phyloP scores from a whole-genome alignment of 2,888 invertebrate species.

The Scaptomyza polygonia region DNA sequence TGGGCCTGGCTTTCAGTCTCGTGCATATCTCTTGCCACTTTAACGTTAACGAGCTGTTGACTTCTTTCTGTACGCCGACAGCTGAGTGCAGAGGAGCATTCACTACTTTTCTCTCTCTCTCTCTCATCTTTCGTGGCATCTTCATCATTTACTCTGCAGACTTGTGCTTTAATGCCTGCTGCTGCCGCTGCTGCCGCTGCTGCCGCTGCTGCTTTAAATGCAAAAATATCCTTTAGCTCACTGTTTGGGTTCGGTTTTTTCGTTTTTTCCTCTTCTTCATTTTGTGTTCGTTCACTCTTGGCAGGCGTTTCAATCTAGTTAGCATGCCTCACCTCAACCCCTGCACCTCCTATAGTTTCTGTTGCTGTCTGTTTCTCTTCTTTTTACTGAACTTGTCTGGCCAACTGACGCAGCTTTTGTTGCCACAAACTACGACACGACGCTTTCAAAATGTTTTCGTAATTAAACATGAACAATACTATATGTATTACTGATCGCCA shows the following conservation, averaged over 20 bases:
- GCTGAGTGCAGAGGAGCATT: slow-evolving; percentile 59
- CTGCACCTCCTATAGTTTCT: not conserved
- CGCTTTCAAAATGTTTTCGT: slow-evolving; percentile 53
- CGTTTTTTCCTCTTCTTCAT: not conserved
- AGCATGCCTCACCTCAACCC: slow-evolving; percentile 32
- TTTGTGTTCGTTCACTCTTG: slow-evolving; percentile 4
- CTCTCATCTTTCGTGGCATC: slow-evolving; percentile 36
- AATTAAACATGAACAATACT: slow-evolving; percentile 68
- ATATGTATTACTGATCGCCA: slow-evolving; percentile 53
- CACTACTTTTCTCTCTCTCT: slow-evolving; percentile 9
- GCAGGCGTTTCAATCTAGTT: slow-evolving; percentile 63
- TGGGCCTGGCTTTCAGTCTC: slow-evolving; percentile 42
- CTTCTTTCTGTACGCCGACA: slow-evolving; percentile 75
- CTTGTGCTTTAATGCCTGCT: slow-evolving; percentile 30
- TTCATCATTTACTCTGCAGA: slow-evolving; percentile 51
- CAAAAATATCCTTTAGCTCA: slow-evolving; percentile 42
- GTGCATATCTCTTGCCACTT: slow-evolving; percentile 78
- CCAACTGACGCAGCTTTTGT: slow-evolving; percentile 32
- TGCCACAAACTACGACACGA: slow-evolving; percentile 22
- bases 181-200: slow-evolving; percentile 3
- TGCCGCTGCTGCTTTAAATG: slow-evolving; percentile 23
- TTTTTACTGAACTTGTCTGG: slow-evolving; percentile 25
- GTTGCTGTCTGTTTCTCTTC: slow-evolving; percentile 2
- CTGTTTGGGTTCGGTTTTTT: slow-evolving; percentile 11
- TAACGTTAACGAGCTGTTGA: slow-evolving; percentile 80